Percentiles rank a stretch among this genome's conserved stretches.
phyloP scores from a whole-genome alignment of 1,140 invertebrate species.

The Musca vetustissima region DNA sequence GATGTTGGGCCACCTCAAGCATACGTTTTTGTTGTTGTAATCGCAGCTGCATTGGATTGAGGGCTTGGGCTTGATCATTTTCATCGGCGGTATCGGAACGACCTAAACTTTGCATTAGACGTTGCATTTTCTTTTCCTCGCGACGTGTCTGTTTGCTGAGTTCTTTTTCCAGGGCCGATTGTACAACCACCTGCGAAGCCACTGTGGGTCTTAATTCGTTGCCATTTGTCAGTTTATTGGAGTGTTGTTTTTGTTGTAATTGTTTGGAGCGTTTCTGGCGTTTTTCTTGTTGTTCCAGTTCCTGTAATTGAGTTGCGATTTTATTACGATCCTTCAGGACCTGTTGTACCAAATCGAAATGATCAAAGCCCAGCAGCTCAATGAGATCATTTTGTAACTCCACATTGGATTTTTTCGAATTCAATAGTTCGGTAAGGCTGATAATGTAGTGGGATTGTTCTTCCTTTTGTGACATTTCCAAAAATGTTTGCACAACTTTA shows the following conservation, averaged over 20 bases:
- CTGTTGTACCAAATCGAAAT: slow-evolving; percentile 81
- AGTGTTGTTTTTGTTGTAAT: slow-evolving; percentile 30
- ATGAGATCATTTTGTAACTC: slow-evolving; percentile 86
- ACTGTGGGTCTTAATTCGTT: slow-evolving; percentile 40
- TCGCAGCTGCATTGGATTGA: slow-evolving; percentile 53
- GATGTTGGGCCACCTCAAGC: slow-evolving; percentile 46
- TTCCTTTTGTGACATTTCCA: slow-evolving; percentile 48
- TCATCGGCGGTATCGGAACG: slow-evolving; percentile 49
- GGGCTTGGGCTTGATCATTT: slow-evolving; percentile 59
- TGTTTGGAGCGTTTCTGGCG: slow-evolving; percentile 39
- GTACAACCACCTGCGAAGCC: slow-evolving; percentile 67
- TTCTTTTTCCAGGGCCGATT: slow-evolving; percentile 81
- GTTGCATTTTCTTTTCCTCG: slow-evolving; percentile 79
- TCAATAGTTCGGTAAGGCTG: slow-evolving; percentile 63
- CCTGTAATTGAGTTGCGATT: slow-evolving; percentile 59
- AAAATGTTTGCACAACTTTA: slow-evolving; percentile 49
- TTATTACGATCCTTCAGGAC: slow-evolving; percentile 72
- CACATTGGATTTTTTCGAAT: slow-evolving; percentile 67
- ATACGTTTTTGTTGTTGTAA: slow-evolving; percentile 58
- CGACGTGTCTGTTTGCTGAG: slow-evolving; percentile 81
- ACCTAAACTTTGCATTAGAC: slow-evolving; percentile 61
- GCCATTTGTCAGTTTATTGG: slow-evolving; percentile 10
- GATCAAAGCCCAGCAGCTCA: slow-evolving; percentile 81
- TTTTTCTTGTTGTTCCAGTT: slow-evolving; percentile 47
- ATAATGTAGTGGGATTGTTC: slow-evolving; percentile 65